Evolutionary conservation across 2,113 vertebrate species (phyloP), one percentile per base, ranked within the genome.

Genomic region (Otis tarda): DNA sequence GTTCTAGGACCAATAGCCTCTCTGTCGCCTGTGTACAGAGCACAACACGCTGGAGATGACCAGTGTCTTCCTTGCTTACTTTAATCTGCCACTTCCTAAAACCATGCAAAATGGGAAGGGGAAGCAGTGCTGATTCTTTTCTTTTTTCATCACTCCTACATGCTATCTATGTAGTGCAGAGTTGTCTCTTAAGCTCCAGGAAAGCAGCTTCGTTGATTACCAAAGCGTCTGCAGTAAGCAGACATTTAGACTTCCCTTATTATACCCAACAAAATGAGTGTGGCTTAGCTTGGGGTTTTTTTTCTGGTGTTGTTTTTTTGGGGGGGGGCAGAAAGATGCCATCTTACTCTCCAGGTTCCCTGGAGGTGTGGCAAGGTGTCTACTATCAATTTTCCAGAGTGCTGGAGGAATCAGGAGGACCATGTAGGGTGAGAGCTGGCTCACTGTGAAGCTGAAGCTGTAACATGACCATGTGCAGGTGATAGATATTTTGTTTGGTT

Each of bases 81-180:
- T 63, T 24, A 47, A 9, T 35, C 64, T 41, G 10, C 22, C 28
- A 13, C 70, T 69, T 69, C 35, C 47, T 39, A 56, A 75, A 75
- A 39, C 33, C 30, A 12, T 3, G 23, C 45, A 27, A 49, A 64
- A 53, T 19, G 27, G 33, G 14, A 77, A 18, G 23, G 17, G 31
- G 33, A 7, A 67, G 30, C 15, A 33, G 18, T 9, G 18, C 59
- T n/a, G 20, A 6, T 64, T 52, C 35, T 25, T 17, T 25, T 39
- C 49, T 30, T 31, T 25, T n/a, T 81, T 68, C 14, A 2, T 27
- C 17, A 1, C 23, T 56, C 41, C 27, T 19, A 2, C 0, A 0
- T 7, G 19, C 41, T 60, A 1, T 37, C 28, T 23, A 1, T 24
- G 31, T 27, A 27, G 28, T 21, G 20, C 61, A 31, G 16, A 31